Evolutionary conservation across 92 coral and sea anemone genomes (phyloP), one percentile per base, ranked within the genome.

Genomic region (Porites lobata): DNA sequence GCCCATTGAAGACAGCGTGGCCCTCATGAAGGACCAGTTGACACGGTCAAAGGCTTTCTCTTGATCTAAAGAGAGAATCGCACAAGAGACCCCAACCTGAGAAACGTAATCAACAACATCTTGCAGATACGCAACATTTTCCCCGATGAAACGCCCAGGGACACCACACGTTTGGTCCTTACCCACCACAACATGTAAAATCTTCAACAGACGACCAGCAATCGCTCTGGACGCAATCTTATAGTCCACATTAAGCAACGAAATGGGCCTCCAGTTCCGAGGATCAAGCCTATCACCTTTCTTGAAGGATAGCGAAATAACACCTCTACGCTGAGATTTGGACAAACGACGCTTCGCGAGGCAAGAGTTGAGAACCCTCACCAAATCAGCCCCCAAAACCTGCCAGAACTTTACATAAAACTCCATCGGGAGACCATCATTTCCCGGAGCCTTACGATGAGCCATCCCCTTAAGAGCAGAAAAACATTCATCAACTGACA

Each of bases 1-100:
- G 4, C 43, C 43, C 4, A 32, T 32, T 2, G 5, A 2, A 32
- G 43, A 32, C 43, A 32, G 4, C 0, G 43, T 32, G 43, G 43
- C 43, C 43, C 43, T 32, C 43, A 32, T 32, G 43, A 32, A 32
- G 4, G 43, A 32, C 43, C 43, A 2, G 5, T 32, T 5, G 2
- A 32, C 4, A 15, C 76, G 14, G 43, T 86, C 90, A 68, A 86
- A 78, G 0, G 86, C 90, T 50, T 86, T 86, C 79, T 72, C 72
- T 54, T 68, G 72, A 54, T 85, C 85, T 3, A 85, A 17, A 7
- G 90, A 79, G 18, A 79, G 67, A 17, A 86, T 38, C 1, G 72
- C 74, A 9, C 63, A 81, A 1, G 88, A 58, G 4, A 18, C 9
- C 7, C 65, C 70, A 52, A 57, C 7, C 12, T 2, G 32, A 14